phyloP scores from a whole-genome alignment of 1,140 invertebrate species.

The Scaptodrosophila lebanonensis region DNA sequence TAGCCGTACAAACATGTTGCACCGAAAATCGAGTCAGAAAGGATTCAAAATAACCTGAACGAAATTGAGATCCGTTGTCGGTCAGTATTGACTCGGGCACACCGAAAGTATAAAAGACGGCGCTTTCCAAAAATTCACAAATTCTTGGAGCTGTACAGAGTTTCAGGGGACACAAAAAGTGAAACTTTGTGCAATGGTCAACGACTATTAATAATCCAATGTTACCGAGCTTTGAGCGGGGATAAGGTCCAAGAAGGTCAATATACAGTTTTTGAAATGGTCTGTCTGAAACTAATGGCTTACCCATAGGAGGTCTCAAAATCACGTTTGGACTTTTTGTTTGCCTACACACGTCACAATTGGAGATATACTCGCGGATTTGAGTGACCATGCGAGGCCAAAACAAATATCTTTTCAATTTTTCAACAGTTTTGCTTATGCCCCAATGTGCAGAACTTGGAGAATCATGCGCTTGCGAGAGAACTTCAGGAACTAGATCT shows the following conservation, averaged over 20 bases:
- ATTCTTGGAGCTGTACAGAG: constrained; percentile 2
- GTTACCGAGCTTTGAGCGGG: constrained; percentile 6
- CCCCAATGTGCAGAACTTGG: constrained; percentile 13
- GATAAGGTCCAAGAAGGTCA: constrained; percentile 17
- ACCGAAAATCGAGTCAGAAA: constrained; percentile 5
- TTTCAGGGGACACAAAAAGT: constrained; percentile 4
- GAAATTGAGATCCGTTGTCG: constrained; percentile 4
- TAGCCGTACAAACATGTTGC: not conserved
- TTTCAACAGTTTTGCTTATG: constrained; percentile 1
- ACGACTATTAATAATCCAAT: constrained; percentile 8
- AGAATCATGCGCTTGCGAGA: constrained; percentile 4
- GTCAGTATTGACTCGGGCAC: constrained; percentile 4
- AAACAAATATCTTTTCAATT: constrained; percentile 5
- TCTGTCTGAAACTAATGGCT: constrained; percentile 6
- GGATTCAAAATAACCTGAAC: too few species aligned
- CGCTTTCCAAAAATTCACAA: constrained; percentile 7
- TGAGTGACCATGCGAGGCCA: constrained; percentile 11
- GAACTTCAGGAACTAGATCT: not conserved
- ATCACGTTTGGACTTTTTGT: constrained; percentile 13
- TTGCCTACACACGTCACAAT: constrained; percentile 5
- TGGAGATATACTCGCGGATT: not conserved
- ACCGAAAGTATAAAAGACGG: constrained; percentile 5
- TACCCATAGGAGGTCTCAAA: constrained; percentile 13
- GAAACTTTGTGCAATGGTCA: constrained; percentile 16
- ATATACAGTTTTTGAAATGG: constrained; percentile 20